Percentiles rank a stretch among this genome's conserved stretches.
phyloP scores from a whole-genome alignment of 2,888 invertebrate species.

The Acleris holmiana region DNA sequence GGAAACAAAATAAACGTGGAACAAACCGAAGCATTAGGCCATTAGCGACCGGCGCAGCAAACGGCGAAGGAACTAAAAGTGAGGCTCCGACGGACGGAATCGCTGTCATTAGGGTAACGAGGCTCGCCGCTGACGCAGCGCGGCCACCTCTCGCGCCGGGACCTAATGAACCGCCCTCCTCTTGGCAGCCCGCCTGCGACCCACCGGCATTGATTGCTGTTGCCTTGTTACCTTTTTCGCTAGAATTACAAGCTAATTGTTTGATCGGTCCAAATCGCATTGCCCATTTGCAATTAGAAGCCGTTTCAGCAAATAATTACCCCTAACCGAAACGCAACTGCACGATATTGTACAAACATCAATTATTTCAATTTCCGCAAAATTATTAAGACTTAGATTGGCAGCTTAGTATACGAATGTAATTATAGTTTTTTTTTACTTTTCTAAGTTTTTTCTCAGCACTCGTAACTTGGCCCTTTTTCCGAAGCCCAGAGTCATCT shows the following conservation, averaged over 20 bases:
- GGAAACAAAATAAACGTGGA: constrained; percentile 66
- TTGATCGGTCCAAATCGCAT: constrained; percentile 26
- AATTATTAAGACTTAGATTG: constrained; percentile 17
- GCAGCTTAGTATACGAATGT: constrained; percentile 22
- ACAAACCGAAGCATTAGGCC: constrained; percentile 68
- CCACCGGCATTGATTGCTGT: constrained; percentile 55
- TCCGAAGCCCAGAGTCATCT: too few relatives aligned
- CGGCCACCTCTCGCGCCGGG: constrained; percentile 65
- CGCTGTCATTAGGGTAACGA: constrained; percentile 82
- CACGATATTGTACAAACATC: too few relatives aligned
- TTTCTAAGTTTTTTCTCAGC: constrained; percentile 25
- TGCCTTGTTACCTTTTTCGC: constrained; percentile 53
- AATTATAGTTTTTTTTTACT: too few relatives aligned
- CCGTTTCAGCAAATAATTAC: constrained; percentile 12
- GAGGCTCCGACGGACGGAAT: constrained; percentile 73
- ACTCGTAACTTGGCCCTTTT: constrained; percentile 5
- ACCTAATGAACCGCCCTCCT: constrained; percentile 75
- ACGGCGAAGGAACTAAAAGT: constrained; percentile 75
- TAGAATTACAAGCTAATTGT: constrained; percentile 51
- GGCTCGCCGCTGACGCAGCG: constrained; percentile 73
- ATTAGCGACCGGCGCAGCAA: constrained; percentile 75
- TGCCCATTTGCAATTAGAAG: constrained; percentile 15
- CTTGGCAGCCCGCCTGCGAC: constrained; percentile 59
- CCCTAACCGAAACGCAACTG: too few relatives aligned
- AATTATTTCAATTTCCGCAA: neutral